Percentiles rank a stretch among this genome's conserved stretches.
Conservation (phyloP, 2,113 vertebrate genomes). For the Austrofundulus limnaeus region DNA sequence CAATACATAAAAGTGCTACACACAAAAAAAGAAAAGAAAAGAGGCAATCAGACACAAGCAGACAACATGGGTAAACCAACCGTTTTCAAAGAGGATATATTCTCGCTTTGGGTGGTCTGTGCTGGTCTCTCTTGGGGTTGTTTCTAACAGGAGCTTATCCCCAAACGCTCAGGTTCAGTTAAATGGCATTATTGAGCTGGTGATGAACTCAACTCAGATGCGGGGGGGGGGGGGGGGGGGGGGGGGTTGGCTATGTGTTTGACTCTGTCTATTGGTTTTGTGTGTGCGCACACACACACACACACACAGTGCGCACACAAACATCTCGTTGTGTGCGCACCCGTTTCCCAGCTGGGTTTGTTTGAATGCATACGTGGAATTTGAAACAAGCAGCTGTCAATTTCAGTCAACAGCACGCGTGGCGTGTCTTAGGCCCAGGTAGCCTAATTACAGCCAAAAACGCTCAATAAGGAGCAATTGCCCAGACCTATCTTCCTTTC, state of each 20-base stretch:
- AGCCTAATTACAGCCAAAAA: slow-evolving; percentile 76
- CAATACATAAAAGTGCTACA: slow-evolving; percentile 7
- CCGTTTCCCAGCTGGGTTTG: slow-evolving; percentile 47
- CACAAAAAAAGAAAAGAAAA: neutral
- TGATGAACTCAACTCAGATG: slow-evolving; percentile 51
- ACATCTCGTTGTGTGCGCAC: slow-evolving; percentile 25
- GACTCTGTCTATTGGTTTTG: slow-evolving; percentile 2
- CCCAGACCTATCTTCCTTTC: slow-evolving; percentile 48
- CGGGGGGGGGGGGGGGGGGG: slow-evolving; percentile 8
- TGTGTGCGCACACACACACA: neutral
- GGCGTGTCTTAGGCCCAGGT: slow-evolving; percentile 69
- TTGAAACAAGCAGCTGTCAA: slow-evolving; percentile 75
- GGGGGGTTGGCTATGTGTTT: slow-evolving; percentile 19
- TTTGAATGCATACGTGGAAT: slow-evolving; percentile 46
- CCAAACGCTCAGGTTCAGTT: slow-evolving; percentile 69
- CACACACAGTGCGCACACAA: neutral
- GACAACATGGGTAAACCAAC: slow-evolving; percentile 6
- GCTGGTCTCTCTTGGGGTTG: slow-evolving; percentile 41
- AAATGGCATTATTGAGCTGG: slow-evolving; percentile 76
- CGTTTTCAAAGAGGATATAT: slow-evolving; percentile 21
- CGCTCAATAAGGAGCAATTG: slow-evolving; percentile 45
- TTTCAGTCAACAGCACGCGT: slow-evolving; percentile 67
- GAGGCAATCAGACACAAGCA: slow-evolving; percentile 3
- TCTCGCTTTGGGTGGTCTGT: slow-evolving; percentile 40
- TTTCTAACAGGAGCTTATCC: slow-evolving; percentile 66